A percentile compares a stretch with the other conserved stretches of the same genome.
phyloP scores from a whole-genome alignment of 2,797 vertebrate species.

The Esox masquinongy region DNA sequence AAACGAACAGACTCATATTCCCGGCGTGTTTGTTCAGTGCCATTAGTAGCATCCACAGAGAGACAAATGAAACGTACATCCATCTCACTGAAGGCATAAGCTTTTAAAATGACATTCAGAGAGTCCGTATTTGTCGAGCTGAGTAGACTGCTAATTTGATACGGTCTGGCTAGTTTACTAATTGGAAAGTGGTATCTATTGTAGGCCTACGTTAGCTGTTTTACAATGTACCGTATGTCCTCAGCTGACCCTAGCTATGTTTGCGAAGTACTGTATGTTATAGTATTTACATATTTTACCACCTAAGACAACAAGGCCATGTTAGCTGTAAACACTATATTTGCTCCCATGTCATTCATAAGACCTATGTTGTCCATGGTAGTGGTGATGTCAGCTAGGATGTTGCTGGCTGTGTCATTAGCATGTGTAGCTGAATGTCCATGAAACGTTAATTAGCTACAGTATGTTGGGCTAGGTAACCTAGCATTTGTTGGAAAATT shows the following conservation, averaged over 20 bases:
- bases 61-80: background rate
- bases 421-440: too few species aligned
- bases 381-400: too few species aligned
- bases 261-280: background rate
- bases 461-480: too few species aligned
- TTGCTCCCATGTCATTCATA: too few species aligned
- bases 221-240: background rate
- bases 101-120: conserved; percentile 2
- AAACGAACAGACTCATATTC: background rate
- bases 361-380: too few species aligned
- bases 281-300: background rate
- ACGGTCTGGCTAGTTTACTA: conserved; percentile 32
- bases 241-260: background rate
- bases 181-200: conserved; percentile 33
- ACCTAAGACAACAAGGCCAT: background rate
- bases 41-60: background rate
- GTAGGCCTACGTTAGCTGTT: background rate
- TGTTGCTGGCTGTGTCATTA: too few species aligned
- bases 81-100: background rate
- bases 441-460: too few species aligned
- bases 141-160: conserved; percentile 2
- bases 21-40: background rate
- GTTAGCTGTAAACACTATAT: background rate
- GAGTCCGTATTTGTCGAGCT: conserved; percentile 24
- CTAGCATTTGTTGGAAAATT: too few species aligned